These are phyloP conservation scores for Thomomys bottae DNA, from an alignment of 2,113 vertebrate genomes.

Conservation along the genomic window DNA sequence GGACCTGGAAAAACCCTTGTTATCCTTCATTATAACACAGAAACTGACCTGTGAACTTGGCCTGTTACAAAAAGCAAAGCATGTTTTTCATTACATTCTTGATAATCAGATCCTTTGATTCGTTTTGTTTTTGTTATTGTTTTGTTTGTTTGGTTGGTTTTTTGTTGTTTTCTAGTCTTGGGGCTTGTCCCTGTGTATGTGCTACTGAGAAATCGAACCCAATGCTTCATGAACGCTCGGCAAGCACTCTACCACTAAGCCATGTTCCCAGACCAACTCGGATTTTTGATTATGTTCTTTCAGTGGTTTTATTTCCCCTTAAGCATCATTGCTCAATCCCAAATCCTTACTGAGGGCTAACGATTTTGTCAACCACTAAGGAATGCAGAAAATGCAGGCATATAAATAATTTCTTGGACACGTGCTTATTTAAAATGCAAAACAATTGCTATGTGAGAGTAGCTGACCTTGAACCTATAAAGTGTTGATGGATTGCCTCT, in stretches of 20 bases:
- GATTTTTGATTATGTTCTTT: constrained; percentile 48
- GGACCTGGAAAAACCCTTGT: constrained; percentile 40
- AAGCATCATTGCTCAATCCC: constrained; percentile 7
- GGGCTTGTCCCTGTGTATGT: too few relatives aligned
- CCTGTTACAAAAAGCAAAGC: constrained; percentile 19
- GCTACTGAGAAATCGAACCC: too few relatives aligned
- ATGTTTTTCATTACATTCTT: constrained; percentile 14
- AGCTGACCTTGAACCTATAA: background rate
- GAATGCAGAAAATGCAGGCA: background rate
- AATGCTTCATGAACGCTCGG: too few relatives aligned
- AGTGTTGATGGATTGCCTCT: background rate
- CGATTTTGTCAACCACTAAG: background rate
- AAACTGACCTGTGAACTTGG: background rate
- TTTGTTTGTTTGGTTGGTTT: too few relatives aligned
- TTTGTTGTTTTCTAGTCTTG: too few relatives aligned
- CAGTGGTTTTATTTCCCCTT: constrained; percentile 25
- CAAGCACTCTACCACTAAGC: too few relatives aligned
- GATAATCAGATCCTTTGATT: constrained; percentile 54
- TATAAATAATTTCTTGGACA: background rate
- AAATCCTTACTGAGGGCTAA: background rate
- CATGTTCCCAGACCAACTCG: too few relatives aligned
- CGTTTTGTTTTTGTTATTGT: too few relatives aligned
- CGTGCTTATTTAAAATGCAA: constrained; percentile 41
- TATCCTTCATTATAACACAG: constrained; percentile 33
- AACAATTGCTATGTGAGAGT: background rate